Evolutionary conservation across 2,113 vertebrate genomes (phyloP), one percentile per base, ranked within the genome.

Genomic region (Gymnocephalus cernua): DNA sequence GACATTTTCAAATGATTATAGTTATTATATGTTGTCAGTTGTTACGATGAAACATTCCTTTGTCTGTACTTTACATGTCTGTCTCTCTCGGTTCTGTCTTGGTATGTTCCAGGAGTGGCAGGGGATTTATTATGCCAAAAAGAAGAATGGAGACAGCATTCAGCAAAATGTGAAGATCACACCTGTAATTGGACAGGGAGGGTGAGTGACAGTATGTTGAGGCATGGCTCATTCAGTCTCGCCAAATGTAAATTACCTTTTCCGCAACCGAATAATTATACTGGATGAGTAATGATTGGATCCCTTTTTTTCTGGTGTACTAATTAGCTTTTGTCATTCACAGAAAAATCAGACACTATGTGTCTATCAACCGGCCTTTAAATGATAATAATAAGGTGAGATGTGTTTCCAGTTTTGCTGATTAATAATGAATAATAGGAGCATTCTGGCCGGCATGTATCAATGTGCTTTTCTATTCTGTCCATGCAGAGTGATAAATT

Each of bases 341-440:
- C 96, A 99, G 98, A 94, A 99, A 97, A 96, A 97, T 98, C 95
- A 97, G 98, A 96, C 98, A 99, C 97, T 99, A 98, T 97, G 98
- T 99, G 97, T 99, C 97, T 91, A 96, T 99, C 96, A 98, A 97
- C 95, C 96, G 96, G 95, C 95, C 97, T 93, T 98, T 96, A 96
- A 97, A 95, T 92, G 96, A 97, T 95, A 97, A 95, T 95, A 98
- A 95, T 95, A 98, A 97, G 98, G 98, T 99, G 95, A 85, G 80
- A 56, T 44, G 21, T 48, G 57, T 82, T 79, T 77, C 4, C 15
- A 27, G 21, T 68, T 87, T 62, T 73, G 6, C 9, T 44, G 3
- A 67, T 59, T 84, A 57, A 23, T 57, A n/a, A 41, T 73, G 4
- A 63, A 59, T 44, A 6, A 76, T 12, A 64, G 19, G 3, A 48